Conservation (phyloP, 2,888 invertebrate genomes). For the Andrena flavipes region DNA sequence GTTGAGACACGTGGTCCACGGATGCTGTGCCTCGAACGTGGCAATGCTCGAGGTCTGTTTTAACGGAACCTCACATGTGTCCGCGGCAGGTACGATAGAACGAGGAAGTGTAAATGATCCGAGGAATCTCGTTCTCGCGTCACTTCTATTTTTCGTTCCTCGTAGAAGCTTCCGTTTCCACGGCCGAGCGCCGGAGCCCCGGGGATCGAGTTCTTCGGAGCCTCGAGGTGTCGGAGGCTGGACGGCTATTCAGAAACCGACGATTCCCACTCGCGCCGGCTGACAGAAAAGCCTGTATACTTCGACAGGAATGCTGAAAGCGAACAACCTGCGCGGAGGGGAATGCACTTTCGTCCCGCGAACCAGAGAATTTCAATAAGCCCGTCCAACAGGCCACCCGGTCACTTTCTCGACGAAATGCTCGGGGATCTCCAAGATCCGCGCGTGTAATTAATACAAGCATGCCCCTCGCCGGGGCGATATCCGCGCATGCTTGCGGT, state of each 20-base stretch:
- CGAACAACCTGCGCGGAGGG: slow-evolving; percentile 9
- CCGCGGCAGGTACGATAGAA: slow-evolving; percentile 36
- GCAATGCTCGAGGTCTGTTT: slow-evolving; percentile 41
- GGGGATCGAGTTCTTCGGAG: slow-evolving; percentile 23
- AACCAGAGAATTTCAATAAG: slow-evolving; percentile 42
- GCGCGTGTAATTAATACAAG: slow-evolving; percentile 14
- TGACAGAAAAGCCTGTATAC: neutral
- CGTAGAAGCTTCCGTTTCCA: slow-evolving; percentile 42
- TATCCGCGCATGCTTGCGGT: neutral
- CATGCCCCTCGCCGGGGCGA: neutral
- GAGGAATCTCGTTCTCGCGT: slow-evolving; percentile 61
- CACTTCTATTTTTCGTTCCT: slow-evolving; percentile 52
- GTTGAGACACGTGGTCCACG: too few relatives aligned
- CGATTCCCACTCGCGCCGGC: neutral
- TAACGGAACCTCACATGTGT: slow-evolving; percentile 48
- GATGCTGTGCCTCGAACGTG: slow-evolving; percentile 17
- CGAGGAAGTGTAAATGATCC: slow-evolving; percentile 61
- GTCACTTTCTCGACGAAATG: slow-evolving; percentile 40
- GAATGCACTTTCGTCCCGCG: slow-evolving; percentile 46
- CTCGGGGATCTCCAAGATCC: slow-evolving; percentile 15
- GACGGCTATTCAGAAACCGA: slow-evolving; percentile 3
- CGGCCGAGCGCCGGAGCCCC: neutral
- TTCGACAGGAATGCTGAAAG: slow-evolving; percentile 48
- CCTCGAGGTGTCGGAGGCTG: neutral
- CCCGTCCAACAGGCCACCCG: neutral